A percentile compares a stretch with the other conserved stretches of the same genome.
Conservation (phyloP, 1,140 invertebrate species). For the Orchestia grillus region DNA sequence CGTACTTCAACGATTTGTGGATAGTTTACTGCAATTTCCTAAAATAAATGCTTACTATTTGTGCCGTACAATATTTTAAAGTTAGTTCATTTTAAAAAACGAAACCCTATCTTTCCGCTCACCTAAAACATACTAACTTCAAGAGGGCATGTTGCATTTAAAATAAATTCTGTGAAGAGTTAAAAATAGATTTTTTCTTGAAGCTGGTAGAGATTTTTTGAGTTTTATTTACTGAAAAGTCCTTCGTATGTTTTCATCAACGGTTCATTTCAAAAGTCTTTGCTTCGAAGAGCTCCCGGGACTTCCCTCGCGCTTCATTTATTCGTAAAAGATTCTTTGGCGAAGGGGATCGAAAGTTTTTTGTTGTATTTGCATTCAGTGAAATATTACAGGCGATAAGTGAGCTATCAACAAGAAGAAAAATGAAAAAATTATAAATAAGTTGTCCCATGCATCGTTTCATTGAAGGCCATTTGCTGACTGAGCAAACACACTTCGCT, state of each 20-base stretch:
- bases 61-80: too few species aligned
- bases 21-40: too few species aligned
- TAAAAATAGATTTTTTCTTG: neutral
- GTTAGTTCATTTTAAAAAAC: too few species aligned
- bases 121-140: too few species aligned
- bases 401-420: neutral
- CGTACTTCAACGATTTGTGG: neutral
- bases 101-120: too few species aligned
- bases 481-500: too few species aligned
- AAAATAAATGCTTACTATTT: too few species aligned
- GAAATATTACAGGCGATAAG: neutral
- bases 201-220: neutral
- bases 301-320: neutral
- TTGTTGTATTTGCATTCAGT: too few species aligned
- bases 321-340: too few species aligned
- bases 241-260: neutral
- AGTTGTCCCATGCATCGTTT: neutral
- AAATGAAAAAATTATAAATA: neutral
- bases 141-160: too few species aligned
- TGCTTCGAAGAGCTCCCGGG: neutral
- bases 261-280: neutral
- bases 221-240: neutral
- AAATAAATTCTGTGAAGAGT: too few species aligned
- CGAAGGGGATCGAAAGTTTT: too few species aligned
- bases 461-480: neutral